These are phyloP conservation scores for Aviceda leuphotes DNA, from an alignment of 2,797 vertebrate genomes.

Conservation along the genomic window DNA sequence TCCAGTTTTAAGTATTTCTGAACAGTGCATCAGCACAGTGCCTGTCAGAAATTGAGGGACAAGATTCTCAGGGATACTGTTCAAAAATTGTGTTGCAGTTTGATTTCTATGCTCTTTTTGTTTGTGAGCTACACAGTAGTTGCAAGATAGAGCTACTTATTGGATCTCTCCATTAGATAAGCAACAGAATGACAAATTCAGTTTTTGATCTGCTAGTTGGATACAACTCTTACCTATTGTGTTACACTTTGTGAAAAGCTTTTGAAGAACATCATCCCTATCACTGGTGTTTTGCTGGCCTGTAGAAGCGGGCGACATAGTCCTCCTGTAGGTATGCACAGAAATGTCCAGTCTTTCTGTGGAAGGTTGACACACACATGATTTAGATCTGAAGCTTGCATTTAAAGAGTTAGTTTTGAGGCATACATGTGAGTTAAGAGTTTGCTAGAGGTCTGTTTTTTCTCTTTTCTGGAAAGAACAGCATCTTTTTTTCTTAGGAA, in stretches of 20 bases:
- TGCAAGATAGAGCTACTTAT: not conserved
- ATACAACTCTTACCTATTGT: not conserved
- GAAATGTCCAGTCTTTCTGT: not conserved
- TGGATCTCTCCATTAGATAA: not conserved
- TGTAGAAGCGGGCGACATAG: not conserved
- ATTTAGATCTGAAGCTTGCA: not conserved
- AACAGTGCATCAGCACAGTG: not conserved
- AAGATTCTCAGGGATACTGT: not conserved
- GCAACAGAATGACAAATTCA: not conserved
- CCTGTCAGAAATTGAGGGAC: not conserved
- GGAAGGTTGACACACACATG: not conserved
- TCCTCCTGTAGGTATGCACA: not conserved
- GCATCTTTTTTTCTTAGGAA: not conserved
- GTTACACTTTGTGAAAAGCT: not conserved
- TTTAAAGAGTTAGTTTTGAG: not conserved
- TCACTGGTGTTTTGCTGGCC: not conserved
- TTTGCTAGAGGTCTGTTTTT: not conserved
- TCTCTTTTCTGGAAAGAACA: not conserved
- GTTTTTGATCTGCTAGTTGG: not conserved
- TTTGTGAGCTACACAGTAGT: not conserved
- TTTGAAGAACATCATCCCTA: rapidly evolving
- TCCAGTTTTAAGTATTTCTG: not conserved
- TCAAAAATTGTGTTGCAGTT: not conserved
- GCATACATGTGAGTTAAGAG: not conserved
- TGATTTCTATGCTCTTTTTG: not conserved